Conservation (phyloP, 2,113 vertebrate genomes). For the Holacanthus passer region DNA sequence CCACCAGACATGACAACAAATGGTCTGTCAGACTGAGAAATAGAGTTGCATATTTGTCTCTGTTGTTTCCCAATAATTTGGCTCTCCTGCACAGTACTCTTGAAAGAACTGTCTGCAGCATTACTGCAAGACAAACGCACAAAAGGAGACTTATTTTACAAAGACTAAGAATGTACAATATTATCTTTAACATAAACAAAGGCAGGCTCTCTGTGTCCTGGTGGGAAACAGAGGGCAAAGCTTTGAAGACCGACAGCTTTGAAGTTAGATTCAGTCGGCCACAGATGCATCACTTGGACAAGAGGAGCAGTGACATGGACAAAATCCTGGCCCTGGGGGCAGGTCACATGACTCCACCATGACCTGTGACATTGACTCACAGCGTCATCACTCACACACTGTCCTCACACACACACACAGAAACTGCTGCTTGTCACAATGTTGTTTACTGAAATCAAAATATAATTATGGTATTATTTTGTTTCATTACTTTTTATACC, state of each 20-base stretch:
- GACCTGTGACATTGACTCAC: conserved; percentile 37
- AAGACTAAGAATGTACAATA: background rate
- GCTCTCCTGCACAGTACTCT: background rate
- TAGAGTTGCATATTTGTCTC: background rate
- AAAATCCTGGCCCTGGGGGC: conserved; percentile 28
- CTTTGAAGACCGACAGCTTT: conserved; percentile 24
- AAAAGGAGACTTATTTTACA: conserved; percentile 1
- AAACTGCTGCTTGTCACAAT: background rate
- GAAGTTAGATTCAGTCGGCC: background rate
- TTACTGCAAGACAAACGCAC: background rate
- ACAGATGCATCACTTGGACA: conserved; percentile 32
- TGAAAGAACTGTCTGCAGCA: background rate
- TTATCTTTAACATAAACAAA: conserved; percentile 8
- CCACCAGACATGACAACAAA: background rate
- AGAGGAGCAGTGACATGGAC: conserved; percentile 39
- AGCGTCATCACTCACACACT: conserved; percentile 9
- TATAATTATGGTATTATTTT: background rate
- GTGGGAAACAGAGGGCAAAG: background rate
- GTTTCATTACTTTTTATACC: background rate
- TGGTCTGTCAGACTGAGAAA: background rate
- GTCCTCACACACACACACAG: background rate
- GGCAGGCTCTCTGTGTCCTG: background rate
- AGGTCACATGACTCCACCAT: conserved; percentile 58
- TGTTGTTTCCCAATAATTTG: background rate
- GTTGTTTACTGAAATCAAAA: conserved; percentile 12